phyloP scores from a whole-genome alignment of 2,797 vertebrate species.

The Acestrorhynchus altus region DNA sequence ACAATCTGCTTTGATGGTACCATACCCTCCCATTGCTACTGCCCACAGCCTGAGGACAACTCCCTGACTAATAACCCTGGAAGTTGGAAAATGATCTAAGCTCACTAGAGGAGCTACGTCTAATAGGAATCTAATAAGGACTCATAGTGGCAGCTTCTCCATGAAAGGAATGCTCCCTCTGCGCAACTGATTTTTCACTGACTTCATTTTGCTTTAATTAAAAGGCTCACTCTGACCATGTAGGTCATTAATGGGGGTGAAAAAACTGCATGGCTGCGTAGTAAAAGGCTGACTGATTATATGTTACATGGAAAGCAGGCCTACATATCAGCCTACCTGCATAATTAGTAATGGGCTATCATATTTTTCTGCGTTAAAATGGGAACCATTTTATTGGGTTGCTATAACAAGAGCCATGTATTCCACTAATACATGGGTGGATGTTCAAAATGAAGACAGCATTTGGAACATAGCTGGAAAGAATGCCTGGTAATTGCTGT shows the following conservation, averaged over 20 bases:
- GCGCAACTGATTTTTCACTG: slow-evolving; percentile 62
- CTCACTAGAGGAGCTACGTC: slow-evolving; percentile 69
- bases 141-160: slow-evolving; percentile 68
- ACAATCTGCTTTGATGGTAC: slow-evolving; percentile 70
- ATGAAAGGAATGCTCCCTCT: slow-evolving; percentile 67
- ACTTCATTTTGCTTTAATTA: slow-evolving; percentile 69
- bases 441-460: not conserved
- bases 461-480: not conserved
- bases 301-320: slow-evolving; percentile 66
- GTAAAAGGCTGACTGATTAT: slow-evolving; percentile 72
- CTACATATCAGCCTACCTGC: slow-evolving; percentile 62
- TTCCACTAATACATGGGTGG: not conserved
- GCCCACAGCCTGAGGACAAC: slow-evolving; percentile 70
- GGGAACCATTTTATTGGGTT: slow-evolving; percentile 21
- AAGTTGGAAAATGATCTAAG: slow-evolving; percentile 72
- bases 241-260: slow-evolving; percentile 64
- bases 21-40: slow-evolving; percentile 65
- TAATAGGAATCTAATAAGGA: slow-evolving; percentile 75
- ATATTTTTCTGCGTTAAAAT: slow-evolving; percentile 68
- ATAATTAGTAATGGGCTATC: slow-evolving; percentile 72
- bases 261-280: slow-evolving; percentile 68
- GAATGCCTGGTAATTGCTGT: slow-evolving; percentile 43
- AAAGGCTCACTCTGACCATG: slow-evolving; percentile 66
- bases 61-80: slow-evolving; percentile 75
- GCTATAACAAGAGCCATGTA: not conserved